Base-by-base conservation (phyloP, 30 jellyfish, hydroid and myxozoan genomes). In the Chrysaora quinquecirrha region DNA sequence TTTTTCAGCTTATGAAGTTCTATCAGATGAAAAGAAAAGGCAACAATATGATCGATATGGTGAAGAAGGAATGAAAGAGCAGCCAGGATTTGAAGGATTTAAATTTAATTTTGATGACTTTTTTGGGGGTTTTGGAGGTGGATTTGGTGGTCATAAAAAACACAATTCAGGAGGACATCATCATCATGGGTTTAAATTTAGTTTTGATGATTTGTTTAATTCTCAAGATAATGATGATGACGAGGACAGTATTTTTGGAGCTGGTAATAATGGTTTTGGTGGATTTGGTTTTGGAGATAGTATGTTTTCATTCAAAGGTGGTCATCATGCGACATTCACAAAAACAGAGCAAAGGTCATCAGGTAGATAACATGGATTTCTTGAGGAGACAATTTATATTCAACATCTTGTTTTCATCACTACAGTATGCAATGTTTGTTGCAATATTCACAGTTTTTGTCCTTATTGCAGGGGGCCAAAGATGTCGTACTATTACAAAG, bases 21-120 rank as follows among this genome's bases (percentile, higher is more conserved):
- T 95, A 20, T 88, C 99, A 31, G 99, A 95, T 81, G 92, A 89
- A 54, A 95, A 95, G 83, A 88, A 95, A 75, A 70, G 99, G 47
- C 54, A 64, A 56, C 95, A 77, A 83, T 95, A 95, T 80, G 99
- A 95, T 85, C 87, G 64, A 61, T 87, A 69, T 84, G 99, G 99
- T 20, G 96, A 84, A 74, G 99, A 89, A 67, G 99, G 99, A 34
- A 73, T 94, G 96, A 94, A 94, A 63, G 79, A 82, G 21, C 95
- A 87, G 31, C 95, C 96, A 35, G 99, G 99, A 30, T 93, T 93
- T 93, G 98, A 85, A 70, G 95, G 97, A 62, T 74, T 82, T 64
- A 80, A 79, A 24, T 93, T 93, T 52, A 78, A 93, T 48, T 93
- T 93, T 71, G 88, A 93, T 76, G 97, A 94, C 95, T 83, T 89